phyloP scores from a whole-genome alignment of 2,113 vertebrate genomes.

The Alectura lathami region DNA sequence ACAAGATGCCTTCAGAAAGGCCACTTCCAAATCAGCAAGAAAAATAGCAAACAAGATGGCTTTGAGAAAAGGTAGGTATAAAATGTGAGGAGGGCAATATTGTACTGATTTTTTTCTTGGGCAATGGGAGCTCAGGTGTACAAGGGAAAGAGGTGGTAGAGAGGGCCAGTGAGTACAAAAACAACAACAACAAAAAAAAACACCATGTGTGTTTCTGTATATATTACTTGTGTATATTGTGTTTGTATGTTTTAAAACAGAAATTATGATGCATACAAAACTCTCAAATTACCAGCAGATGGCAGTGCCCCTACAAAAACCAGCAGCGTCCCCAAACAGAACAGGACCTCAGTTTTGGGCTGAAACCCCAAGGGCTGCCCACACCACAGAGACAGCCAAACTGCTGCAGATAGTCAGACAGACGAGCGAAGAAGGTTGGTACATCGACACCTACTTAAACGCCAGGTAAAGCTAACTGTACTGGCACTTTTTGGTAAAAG shows the following conservation, averaged over 20 bases:
- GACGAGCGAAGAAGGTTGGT: neutral
- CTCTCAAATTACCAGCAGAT: slow-evolving; percentile 35
- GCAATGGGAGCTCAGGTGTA: neutral
- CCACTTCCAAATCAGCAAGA: neutral
- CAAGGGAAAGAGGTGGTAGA: neutral
- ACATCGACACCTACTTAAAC: neutral
- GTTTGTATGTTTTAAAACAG: neutral
- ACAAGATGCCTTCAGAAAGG: neutral
- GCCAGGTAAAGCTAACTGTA: neutral
- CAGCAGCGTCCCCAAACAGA: neutral
- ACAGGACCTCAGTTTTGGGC: neutral
- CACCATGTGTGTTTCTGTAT: neutral
- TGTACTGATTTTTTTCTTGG: neutral
- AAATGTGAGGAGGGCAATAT: rapidly evolving
- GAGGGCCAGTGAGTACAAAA: neutral
- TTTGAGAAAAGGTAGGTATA: neutral
- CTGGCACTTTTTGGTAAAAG: neutral
- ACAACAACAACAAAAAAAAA: neutral
- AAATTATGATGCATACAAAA: neutral
- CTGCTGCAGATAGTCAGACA: neutral
- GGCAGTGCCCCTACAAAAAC: slow-evolving; percentile 38
- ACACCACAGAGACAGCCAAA: neutral
- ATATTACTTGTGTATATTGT: too few relatives aligned
- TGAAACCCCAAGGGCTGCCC: neutral
- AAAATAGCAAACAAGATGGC: neutral